phyloP scores from a whole-genome alignment of 1,140 invertebrate genomes.

The Drosophila teissieri region DNA sequence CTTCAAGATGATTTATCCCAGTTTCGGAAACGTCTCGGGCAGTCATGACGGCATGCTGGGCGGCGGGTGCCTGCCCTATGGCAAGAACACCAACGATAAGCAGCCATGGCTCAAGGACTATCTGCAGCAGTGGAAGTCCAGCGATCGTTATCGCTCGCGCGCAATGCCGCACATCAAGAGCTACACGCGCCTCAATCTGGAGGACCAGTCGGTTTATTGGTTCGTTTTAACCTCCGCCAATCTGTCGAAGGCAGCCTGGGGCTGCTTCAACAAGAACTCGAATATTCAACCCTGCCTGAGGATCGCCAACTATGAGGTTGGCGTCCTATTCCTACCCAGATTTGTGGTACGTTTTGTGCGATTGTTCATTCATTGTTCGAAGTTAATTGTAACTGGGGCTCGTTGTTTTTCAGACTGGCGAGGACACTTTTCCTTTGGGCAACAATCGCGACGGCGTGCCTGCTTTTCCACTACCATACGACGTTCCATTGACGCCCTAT shows the following conservation, averaged over 20 bases:
- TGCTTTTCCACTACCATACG: constrained; percentile 91
- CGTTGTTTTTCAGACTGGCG: constrained; percentile 65
- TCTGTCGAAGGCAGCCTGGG: constrained; percentile 98
- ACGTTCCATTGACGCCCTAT: constrained; percentile 90
- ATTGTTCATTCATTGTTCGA: no score
- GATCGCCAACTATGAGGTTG: constrained; percentile 95
- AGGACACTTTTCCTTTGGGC: constrained; percentile 80
- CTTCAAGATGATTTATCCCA: constrained; percentile 88
- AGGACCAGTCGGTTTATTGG: constrained; percentile 89
- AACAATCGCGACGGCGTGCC: constrained; percentile 84
- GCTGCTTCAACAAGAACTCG: constrained; percentile 89
- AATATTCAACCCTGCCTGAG: constrained; percentile 87
- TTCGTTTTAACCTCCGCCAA: constrained; percentile 96
- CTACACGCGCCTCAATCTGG: constrained; percentile 91
- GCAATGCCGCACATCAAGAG: constrained; percentile 98
- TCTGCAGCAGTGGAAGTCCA: constrained; percentile 94
- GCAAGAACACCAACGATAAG: constrained; percentile 91
- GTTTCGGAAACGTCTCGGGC: constrained; percentile 90
- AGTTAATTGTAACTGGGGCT: neutral
- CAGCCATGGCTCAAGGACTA: constrained; percentile 92
- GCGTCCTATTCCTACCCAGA: constrained; percentile 94
- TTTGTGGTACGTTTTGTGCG: constrained; percentile 88
- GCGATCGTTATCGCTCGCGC: constrained; percentile 87
- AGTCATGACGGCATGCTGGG: constrained; percentile 94
- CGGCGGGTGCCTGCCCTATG: constrained; percentile 96